Evolutionary conservation across 37 sponge, comb jelly and placozoan species (phyloP).

Genomic region (Chondrosia reniformis): DNA sequence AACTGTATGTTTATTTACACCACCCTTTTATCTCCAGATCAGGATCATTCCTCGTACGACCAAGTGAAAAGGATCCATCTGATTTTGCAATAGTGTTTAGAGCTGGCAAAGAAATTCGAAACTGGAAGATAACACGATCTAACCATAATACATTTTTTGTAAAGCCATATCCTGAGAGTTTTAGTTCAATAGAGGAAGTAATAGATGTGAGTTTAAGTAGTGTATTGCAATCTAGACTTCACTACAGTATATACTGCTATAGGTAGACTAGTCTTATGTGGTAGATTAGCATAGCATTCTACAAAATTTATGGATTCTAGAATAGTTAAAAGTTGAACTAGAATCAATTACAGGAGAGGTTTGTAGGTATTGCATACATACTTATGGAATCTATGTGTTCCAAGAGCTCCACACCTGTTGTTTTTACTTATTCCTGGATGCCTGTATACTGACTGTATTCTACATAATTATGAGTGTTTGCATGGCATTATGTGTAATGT

Average conservation of each 20-base stretch:
- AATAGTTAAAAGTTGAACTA: too few species aligned
- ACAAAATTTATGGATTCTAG: too few species aligned
- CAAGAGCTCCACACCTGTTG: too few species aligned
- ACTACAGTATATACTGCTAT: not conserved
- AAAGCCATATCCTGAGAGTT: not conserved
- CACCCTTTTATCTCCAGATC: conserved; percentile 29
- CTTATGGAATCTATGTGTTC: too few species aligned
- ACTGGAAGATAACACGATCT: conserved; percentile 30
- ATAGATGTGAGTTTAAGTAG: not conserved
- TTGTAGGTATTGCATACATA: too few species aligned
- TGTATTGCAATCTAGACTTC: not conserved
- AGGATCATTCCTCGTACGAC: conserved; percentile 67
- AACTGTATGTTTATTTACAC: too few species aligned
- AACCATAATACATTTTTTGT: not conserved
- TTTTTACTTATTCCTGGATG: too few species aligned
- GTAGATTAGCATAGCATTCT: too few species aligned
- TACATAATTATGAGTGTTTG: not conserved
- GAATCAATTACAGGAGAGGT: too few species aligned
- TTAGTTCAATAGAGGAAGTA: not conserved
- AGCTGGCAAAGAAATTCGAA: conserved; percentile 45
- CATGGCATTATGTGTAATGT: too few species aligned
- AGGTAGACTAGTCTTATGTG: too few species aligned
- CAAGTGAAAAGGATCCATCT: conserved; percentile 52
- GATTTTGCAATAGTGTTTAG: conserved; percentile 71
- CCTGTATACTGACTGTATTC: not conserved